Conservation (phyloP, 1,140 invertebrate genomes). For the Metopolophium dirhodum region DNA sequence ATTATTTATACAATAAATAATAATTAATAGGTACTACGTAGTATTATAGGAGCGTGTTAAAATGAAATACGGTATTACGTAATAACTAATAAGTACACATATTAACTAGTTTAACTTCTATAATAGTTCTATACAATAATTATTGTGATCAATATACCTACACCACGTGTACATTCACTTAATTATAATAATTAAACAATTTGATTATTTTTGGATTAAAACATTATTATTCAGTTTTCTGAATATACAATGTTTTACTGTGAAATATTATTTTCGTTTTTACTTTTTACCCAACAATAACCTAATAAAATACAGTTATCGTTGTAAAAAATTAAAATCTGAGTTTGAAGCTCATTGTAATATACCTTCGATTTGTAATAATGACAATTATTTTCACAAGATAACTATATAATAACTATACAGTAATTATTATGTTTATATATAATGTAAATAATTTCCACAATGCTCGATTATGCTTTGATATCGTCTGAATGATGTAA, state of each 20-base stretch:
- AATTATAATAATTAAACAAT: not conserved
- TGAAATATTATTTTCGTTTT: not conserved
- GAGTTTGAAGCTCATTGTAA: not conserved
- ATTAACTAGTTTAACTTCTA: slow-evolving; percentile 20
- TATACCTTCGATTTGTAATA: not conserved
- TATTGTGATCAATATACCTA: not conserved
- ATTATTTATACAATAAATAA: not conserved
- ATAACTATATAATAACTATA: not conserved
- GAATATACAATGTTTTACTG: not conserved
- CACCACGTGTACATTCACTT: not conserved
- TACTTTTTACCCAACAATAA: not conserved
- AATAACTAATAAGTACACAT: not conserved
- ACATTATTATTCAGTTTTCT: not conserved
- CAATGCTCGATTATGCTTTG: not conserved
- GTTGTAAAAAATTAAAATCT: not conserved
- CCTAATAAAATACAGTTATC: not conserved
- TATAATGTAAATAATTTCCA: slow-evolving; percentile 6
- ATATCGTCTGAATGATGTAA: not conserved
- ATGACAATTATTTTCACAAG: slow-evolving; percentile 13
- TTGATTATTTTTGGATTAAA: not conserved
- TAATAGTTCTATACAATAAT: not conserved
- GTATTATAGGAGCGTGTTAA: not conserved
- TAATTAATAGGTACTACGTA: not conserved
- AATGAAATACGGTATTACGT: not conserved
- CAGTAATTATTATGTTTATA: slow-evolving; percentile 20